Conservation (phyloP, 2,113 vertebrate genomes). For the Montifringilla adamsi region DNA sequence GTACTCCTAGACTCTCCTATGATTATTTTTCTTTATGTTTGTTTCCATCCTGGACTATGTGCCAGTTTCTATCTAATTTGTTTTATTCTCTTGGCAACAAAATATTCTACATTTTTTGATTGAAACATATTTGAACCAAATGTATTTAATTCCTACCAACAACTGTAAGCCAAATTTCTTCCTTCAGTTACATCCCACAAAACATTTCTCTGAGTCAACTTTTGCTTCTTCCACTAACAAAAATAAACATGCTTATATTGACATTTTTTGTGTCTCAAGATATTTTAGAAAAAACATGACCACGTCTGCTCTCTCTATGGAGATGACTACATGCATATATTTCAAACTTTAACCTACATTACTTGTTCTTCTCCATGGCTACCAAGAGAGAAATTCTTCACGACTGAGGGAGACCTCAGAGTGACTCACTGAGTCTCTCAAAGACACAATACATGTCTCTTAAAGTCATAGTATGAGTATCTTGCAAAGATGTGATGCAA, state of each 20-base stretch:
- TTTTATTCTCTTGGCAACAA: not conserved
- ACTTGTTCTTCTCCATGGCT: not conserved
- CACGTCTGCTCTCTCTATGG: fast-evolving
- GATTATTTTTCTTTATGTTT: not conserved
- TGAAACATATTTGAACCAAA: not conserved
- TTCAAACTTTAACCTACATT: not conserved
- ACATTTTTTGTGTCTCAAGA: not conserved
- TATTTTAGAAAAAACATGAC: not conserved
- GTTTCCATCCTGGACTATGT: not conserved
- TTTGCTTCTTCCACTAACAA: not conserved
- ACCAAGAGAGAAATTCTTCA: not conserved
- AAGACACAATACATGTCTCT: not conserved
- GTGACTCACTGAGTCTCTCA: not conserved
- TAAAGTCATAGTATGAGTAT: not conserved
- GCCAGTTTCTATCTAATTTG: not conserved
- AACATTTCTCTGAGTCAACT: not conserved
- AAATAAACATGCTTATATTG: not conserved
- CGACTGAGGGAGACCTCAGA: not conserved
- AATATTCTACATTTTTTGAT: not conserved
- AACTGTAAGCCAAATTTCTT: not conserved
- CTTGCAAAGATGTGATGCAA: not conserved
- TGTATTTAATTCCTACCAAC: not conserved
- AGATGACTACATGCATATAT: not conserved
- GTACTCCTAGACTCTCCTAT: not conserved
- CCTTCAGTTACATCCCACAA: not conserved